Percentiles rank a stretch among this genome's conserved stretches.
Conservation (phyloP, 2,888 invertebrate genomes). For the Drosophila greeni region DNA sequence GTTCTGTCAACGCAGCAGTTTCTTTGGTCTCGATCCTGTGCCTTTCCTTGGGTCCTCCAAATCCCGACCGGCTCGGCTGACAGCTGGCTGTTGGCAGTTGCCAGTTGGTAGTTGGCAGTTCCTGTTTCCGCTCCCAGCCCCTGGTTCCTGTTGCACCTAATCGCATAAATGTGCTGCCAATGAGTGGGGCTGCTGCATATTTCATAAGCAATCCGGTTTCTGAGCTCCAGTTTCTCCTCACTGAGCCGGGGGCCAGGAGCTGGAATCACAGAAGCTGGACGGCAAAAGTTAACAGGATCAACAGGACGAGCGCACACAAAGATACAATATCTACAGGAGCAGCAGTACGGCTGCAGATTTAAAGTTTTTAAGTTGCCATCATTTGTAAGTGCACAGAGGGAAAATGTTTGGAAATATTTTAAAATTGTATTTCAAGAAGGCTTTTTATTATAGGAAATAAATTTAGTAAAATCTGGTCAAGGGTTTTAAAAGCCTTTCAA, state of each 20-base stretch:
- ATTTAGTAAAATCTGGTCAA: not conserved
- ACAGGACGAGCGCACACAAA: conserved; percentile 9
- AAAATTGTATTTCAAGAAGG: not conserved
- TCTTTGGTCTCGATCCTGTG: conserved; percentile 32
- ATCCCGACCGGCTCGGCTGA: conserved; percentile 28
- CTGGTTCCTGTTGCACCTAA: conserved; percentile 68
- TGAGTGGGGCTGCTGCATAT: conserved; percentile 65
- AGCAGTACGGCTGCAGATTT: conserved; percentile 22
- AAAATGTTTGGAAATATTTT: not conserved
- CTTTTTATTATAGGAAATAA: not conserved
- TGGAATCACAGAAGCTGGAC: conserved; percentile 9
- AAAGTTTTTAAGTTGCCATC: conserved; percentile 38
- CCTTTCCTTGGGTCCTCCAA: conserved; percentile 15
- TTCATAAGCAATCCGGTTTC: conserved; percentile 60
- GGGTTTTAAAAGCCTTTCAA: not conserved
- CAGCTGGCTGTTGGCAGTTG: conserved; percentile 47
- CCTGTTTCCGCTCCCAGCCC: conserved; percentile 19
- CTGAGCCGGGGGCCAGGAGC: not conserved
- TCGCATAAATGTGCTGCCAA: conserved; percentile 73
- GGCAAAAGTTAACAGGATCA: conserved; percentile 49
- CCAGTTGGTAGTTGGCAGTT: conserved; percentile 59
- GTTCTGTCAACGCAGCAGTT: conserved; percentile 67
- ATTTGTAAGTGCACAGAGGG: conserved; percentile 15
- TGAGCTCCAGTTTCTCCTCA: not conserved
- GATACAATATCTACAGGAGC: conserved; percentile 20